Base-by-base conservation (phyloP, 1,140 invertebrate genomes). In the Aphelinus certus region DNA sequence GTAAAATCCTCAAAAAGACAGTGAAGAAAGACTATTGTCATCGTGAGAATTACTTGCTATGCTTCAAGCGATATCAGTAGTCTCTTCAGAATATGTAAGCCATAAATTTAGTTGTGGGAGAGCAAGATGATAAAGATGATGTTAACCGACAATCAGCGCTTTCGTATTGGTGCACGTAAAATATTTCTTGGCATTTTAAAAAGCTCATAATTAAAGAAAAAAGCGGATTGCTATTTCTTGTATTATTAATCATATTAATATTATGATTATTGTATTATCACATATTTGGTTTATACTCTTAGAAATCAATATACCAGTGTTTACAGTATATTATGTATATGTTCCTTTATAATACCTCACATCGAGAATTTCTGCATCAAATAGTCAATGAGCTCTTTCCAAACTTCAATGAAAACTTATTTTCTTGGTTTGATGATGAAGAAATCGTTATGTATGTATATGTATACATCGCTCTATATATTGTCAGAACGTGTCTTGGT, bases 291-390 rank as follows among this genome's bases (percentile, higher is more conserved):
- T 86, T 84, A 84, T 82, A 85, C 76, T 84, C 78, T 76, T 86
- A 86, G 81, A 82, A 85, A 81, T 82, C 78, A 87, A 85, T 86
- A 87, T 86, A 86, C 81, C 83, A 83, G 82, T 85, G 82, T 85
- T 86, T 86, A 85, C 80, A 85, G 70, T 79, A 79, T 63, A 26
- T 26, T 26, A 26, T 26, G 26, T n/a, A 42, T 62, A n/a, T 42
- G 47, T 63, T 9, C 42, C 2, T 0, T 63, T 47, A 63, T 63
- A 47, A 47, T 4, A 3, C 10, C 61, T 4, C 5, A 10, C 9
- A 47, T 3, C 3, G 77, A 81, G 61, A 66, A 42, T 66, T 49
- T 42, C 26, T 26, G 26, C 26, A 26, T 26, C 26, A 26, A 26
- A 26, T 26, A 26, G 26, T 26, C 26, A 26, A 26, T 26, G 26